Base-by-base conservation (phyloP, 2,888 invertebrate genomes). In the Parnassius smintheus region DNA sequence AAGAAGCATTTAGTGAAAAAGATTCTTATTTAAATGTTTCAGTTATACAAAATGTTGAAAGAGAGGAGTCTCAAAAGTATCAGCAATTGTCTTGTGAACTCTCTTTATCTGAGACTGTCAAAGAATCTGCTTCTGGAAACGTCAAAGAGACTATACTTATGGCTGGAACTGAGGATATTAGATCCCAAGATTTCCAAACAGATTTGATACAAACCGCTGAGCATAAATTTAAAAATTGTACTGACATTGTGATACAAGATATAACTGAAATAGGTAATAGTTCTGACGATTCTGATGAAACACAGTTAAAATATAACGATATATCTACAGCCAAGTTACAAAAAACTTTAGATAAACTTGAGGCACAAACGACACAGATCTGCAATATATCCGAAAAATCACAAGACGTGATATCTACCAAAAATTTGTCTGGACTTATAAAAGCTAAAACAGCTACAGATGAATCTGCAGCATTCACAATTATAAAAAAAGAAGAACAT, bases 401-500 rank as follows among this genome's bases (percentile, higher is more conserved):
- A n/a, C 53, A 53, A 45, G 44, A 59, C 7, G 53, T 13, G 3
- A 45, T 9, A 35, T 10, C 13, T 54, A 9, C 18, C 4, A 48
- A 54, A n/a, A 12, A 48, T 46, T 35, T 45, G 22, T 22, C 2
- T 25, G 25, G 9, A 11, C 1, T 0, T 9, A 35, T 41, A 41
- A 46, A 46, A 35, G 35, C 9, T 1, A 54, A 60, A 22, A 42
- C 54, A 54, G 12, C 41, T 8, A 7, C 41, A 35, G 46, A 56
- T 9, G 59, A 63, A 51, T 59, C 59, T 2, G 59, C 51, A 51
- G 46, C 51, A 2, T 46, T 63, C 0, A 63, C 50, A 3, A 56
- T 63, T 22, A 12, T 42, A 4, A 59, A 51, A 12, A 18, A 55
- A 58, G 45, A 55, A 59, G 63, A 59, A 45, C n/a, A 51, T 45